Percentiles rank a stretch among this genome's conserved stretches.
Conservation (phyloP, 1,140 invertebrate genomes). For the Papilio dardanus region DNA sequence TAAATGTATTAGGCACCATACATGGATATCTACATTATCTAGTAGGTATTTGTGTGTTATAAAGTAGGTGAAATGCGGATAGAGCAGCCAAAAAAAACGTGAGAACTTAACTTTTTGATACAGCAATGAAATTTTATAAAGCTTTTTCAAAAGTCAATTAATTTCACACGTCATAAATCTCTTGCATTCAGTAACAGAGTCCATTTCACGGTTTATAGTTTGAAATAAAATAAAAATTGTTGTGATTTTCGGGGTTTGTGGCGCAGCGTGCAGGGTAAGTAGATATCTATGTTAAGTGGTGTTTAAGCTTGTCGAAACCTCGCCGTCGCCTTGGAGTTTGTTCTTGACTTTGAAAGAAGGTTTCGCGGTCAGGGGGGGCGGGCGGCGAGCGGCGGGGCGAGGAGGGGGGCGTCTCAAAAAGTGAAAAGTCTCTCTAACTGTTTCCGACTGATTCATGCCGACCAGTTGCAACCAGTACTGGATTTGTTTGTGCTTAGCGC, state of each 20-base stretch:
- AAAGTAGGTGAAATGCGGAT: background rate
- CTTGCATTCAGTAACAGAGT: background rate
- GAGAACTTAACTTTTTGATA: conserved; percentile 5
- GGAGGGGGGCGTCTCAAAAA: conserved; percentile 45
- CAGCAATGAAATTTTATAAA: conserved; percentile 14
- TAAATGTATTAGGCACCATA: too few species aligned
- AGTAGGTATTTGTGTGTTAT: background rate
- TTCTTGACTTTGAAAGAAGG: conserved; percentile 73
- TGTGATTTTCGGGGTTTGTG: conserved; percentile 25
- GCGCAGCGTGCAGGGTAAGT: conserved; percentile 19
- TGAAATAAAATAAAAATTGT: conserved; percentile 15
- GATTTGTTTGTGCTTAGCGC: conserved; percentile 20
- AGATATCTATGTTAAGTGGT: conserved; percentile 34
- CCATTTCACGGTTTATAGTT: conserved; percentile 11
- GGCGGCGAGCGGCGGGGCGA: conserved; percentile 25
- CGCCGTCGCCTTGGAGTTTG: conserved; percentile 40
- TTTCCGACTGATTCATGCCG: conserved; percentile 31
- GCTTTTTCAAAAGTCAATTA: conserved; percentile 15
- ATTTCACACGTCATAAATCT: conserved; percentile 28
- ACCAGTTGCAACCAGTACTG: background rate
- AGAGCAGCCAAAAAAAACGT: background rate
- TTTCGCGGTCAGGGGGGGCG: conserved; percentile 59
- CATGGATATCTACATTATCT: too few species aligned
- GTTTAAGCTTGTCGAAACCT: conserved; percentile 29
- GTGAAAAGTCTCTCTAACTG: conserved; percentile 50